Percentiles rank a stretch among this genome's conserved stretches.
These are phyloP conservation scores for Andinoacara biseriatus DNA, from an alignment of 2,113 vertebrate genomes.

Conservation along the genomic window DNA sequence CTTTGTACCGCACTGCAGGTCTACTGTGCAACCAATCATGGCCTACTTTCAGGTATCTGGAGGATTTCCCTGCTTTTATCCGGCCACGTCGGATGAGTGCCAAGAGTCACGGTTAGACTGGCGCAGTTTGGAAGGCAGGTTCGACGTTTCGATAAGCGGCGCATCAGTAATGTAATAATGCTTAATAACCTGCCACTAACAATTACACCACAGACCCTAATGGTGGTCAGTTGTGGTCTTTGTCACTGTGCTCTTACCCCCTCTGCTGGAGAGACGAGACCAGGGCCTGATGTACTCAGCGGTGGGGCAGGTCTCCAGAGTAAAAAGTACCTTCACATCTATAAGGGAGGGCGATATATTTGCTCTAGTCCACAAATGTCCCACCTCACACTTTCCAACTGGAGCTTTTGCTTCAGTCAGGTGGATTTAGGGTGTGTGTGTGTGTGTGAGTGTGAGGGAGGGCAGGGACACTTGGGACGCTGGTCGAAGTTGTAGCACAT, in stretches of 20 bases:
- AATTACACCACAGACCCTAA: not conserved
- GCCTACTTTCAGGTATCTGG: constrained; percentile 66
- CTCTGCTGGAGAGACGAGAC: constrained; percentile 71
- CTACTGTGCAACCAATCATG: constrained; percentile 53
- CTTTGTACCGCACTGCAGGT: constrained; percentile 64
- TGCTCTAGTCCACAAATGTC: not conserved
- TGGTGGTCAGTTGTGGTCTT: constrained; percentile 46
- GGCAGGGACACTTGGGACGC: constrained; percentile 32
- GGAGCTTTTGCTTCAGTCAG: not conserved
- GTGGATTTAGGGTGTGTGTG: not conserved
- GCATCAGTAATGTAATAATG: constrained; percentile 9
- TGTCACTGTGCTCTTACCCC: constrained; percentile 66
- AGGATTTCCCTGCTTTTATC: constrained; percentile 58
- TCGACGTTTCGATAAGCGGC: not conserved
- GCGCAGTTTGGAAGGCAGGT: not conserved
- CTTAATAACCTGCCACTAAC: constrained; percentile 43
- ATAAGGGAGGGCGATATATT: not conserved
- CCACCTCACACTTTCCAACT: not conserved
- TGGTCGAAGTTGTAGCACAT: constrained; percentile 31
- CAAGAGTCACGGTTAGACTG: not conserved
- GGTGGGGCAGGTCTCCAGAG: constrained; percentile 11
- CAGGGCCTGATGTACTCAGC: constrained; percentile 1
- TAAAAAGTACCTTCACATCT: not conserved
- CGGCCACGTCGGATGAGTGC: constrained; percentile 20
- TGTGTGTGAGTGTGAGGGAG: not conserved